phyloP scores from a whole-genome alignment of 2,113 vertebrate species.

The Glareola pratincola region DNA sequence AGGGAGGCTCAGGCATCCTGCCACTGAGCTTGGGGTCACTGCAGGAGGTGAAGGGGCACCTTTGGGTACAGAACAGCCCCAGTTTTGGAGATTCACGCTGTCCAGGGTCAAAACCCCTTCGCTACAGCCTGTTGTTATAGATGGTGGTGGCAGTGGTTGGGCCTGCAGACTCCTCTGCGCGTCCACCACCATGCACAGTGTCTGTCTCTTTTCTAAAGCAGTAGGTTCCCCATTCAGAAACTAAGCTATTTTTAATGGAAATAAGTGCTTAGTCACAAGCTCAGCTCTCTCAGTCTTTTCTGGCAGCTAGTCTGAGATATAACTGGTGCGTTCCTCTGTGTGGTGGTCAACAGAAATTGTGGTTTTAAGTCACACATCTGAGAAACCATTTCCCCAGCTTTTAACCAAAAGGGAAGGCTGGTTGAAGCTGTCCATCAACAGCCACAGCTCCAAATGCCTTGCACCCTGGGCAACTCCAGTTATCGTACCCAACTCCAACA shows the following conservation, averaged over 20 bases:
- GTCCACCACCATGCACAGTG: rapidly evolving
- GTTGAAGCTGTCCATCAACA: background rate
- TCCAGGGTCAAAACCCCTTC: background rate
- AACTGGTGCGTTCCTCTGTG: background rate
- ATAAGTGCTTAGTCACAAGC: background rate
- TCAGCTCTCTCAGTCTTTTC: background rate
- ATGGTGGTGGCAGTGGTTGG: background rate
- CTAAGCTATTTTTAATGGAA: background rate
- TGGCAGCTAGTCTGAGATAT: background rate
- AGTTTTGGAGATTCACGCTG: background rate
- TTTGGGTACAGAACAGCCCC: background rate
- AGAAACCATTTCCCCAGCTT: background rate
- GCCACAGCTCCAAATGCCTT: background rate
- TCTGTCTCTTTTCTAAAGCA: background rate
- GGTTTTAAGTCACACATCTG: background rate
- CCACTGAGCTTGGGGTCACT: background rate
- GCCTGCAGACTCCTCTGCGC: background rate
- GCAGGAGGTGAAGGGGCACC: background rate
- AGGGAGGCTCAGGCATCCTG: background rate
- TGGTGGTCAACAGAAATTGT: background rate
- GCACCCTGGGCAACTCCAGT: background rate
- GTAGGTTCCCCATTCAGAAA: background rate
- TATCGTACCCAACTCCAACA: background rate
- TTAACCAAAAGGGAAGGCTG: background rate
- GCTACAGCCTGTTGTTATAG: background rate